phyloP scores from a whole-genome alignment of 2,888 invertebrate species.

The Lasius fuliginosus region DNA sequence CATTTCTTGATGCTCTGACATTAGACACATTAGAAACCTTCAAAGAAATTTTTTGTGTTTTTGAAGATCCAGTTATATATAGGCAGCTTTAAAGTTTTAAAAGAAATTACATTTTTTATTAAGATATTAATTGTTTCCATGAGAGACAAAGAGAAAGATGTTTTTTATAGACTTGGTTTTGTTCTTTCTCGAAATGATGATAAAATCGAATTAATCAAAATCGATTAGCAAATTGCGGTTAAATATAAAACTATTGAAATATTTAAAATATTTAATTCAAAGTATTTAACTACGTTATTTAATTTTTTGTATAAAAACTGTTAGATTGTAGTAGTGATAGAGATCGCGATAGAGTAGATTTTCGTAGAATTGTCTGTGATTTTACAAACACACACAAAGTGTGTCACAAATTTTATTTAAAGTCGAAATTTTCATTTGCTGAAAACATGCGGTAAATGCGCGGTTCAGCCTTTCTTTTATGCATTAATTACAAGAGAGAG shows the following conservation, averaged over 20 bases:
- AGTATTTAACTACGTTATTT: not conserved
- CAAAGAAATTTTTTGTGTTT: not conserved
- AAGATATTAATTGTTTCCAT: not conserved
- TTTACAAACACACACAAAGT: not conserved
- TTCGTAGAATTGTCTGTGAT: not conserved
- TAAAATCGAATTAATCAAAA: conserved; percentile 3
- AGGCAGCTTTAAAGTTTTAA: not conserved
- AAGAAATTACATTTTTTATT: conserved; percentile 35
- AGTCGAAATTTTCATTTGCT: not conserved
- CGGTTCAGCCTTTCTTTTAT: conserved; percentile 51
- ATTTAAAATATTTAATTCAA: not conserved
- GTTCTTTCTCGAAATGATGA: not conserved
- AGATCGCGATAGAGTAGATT: not conserved
- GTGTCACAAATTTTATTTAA: conserved; percentile 6
- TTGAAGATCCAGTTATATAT: not conserved
- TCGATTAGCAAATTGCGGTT: not conserved
- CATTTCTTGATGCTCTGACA: not conserved
- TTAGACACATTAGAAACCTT: not conserved
- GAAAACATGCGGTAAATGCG: not conserved
- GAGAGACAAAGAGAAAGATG: conserved; percentile 1
- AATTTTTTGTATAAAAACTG: not conserved
- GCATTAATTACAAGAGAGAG: conserved; percentile 64
- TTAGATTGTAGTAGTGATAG: not conserved
- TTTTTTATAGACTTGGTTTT: not conserved
- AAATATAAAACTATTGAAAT: not conserved